Percentiles rank a stretch among this genome's conserved stretches.
These are phyloP conservation scores for Leucophora obtusa DNA, from an alignment of 2,888 invertebrate species.

Conservation along the genomic window DNA sequence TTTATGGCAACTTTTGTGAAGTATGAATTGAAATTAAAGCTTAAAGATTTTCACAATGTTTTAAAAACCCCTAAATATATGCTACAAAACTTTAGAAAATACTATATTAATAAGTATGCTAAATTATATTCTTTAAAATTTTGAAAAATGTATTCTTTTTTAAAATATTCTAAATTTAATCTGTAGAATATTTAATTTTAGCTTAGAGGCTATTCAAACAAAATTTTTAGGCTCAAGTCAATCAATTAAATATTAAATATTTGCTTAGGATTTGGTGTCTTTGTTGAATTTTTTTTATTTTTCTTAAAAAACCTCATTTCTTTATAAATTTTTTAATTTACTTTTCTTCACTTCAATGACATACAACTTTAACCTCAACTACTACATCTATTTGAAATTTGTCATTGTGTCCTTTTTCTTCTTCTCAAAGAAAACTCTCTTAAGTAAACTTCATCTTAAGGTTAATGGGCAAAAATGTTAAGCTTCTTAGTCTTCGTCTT, in stretches of 20 bases:
- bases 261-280: not conserved
- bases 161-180: too few species aligned
- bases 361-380: slow-evolving; percentile 16
- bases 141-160: too few species aligned
- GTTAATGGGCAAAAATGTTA: slow-evolving; percentile 53
- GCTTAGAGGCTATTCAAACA: too few species aligned
- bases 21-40: too few species aligned
- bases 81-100: too few species aligned
- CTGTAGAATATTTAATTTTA: too few species aligned
- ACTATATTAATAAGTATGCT: too few species aligned
- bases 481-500: slow-evolving; percentile 9
- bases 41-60: too few species aligned
- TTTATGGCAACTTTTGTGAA: too few species aligned
- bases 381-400: slow-evolving; percentile 37
- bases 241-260: not conserved
- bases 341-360: slow-evolving; percentile 55
- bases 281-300: slow-evolving; percentile 16
- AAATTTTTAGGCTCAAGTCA: too few species aligned
- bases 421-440: slow-evolving; percentile 19
- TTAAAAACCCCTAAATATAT: too few species aligned
- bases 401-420: slow-evolving; percentile 48
- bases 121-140: too few species aligned
- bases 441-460: slow-evolving; percentile 56
- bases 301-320: not conserved
- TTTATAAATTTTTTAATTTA: slow-evolving; percentile 54